Conservation (phyloP, 2,113 vertebrate species). For the Dryoscopus gambensis region DNA sequence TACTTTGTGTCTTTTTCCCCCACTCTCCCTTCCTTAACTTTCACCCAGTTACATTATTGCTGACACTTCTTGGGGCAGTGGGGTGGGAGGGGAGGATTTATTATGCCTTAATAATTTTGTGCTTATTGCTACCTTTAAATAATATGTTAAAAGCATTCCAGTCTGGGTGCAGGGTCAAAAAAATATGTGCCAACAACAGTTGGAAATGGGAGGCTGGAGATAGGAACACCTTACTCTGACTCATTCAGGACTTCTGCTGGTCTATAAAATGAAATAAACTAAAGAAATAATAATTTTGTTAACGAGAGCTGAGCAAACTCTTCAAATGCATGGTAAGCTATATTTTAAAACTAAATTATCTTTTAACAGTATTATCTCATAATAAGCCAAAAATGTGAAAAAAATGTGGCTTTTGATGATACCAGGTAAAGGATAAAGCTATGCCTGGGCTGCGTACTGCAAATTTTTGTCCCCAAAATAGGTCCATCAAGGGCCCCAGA, state of each 20-base stretch:
- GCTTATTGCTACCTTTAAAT: neutral
- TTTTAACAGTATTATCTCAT: neutral
- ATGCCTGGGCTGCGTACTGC: neutral
- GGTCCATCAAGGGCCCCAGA: neutral
- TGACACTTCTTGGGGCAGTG: rapidly evolving
- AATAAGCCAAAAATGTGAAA: neutral
- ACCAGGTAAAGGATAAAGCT: neutral
- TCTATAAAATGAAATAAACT: neutral
- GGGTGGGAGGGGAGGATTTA: neutral
- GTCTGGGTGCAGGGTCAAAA: neutral
- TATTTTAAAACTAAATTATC: neutral
- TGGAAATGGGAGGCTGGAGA: neutral
- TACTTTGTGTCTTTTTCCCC: neutral
- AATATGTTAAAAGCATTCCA: neutral
- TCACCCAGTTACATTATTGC: neutral
- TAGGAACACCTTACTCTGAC: neutral
- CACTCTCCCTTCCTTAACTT: neutral
- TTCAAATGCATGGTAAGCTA: neutral
- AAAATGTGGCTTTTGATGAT: neutral
- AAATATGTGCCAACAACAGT: neutral
- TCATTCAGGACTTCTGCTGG: neutral
- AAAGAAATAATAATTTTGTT: neutral
- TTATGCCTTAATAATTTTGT: neutral
- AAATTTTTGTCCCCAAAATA: neutral
- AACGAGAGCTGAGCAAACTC: neutral